Evolutionary conservation across 2,888 invertebrate species (phyloP), one percentile per base, ranked within the genome.

Genomic region (Belgica antarctica): DNA sequence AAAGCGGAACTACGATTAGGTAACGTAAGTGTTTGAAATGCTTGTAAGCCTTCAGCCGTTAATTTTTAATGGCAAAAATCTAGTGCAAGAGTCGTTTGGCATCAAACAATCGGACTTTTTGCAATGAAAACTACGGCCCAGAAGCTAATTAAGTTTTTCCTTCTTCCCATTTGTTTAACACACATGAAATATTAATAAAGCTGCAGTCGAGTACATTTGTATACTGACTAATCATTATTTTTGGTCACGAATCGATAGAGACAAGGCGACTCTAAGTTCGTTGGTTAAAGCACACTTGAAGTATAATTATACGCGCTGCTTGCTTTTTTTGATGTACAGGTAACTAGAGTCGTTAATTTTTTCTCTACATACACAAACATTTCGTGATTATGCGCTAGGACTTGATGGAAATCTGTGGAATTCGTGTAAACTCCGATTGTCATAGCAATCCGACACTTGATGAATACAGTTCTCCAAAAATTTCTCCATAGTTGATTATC

Each of bases 161-260:
- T n/a, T 41, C 34, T 12, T 8, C 5, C 5, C 34, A 31, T n/a
- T 41, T n/a, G 41, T 41, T 41, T 52, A 22, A 22, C 52, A 52
- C 52, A 52, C 52, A 52, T 52, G 52, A 52, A 52, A 52, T 52
- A 52, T 52, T 52, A 52, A 52, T 22, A 52, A 52, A 2, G 12
- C 3, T 5, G 22, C 22, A 2, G 52, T 22, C 41, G 41, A 41
- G 41, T 52, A 52, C 52, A 19, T 4, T 52, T 52, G 15, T 12
- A 4, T 31, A 5, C 52, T 3, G 22, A 4, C 19, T 52, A 52
- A 52, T 52, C 52, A 22, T 52, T 19, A 52, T 52, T 52, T 19
- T 52, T 52, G 19, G 52, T 19, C 52, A 52, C 52, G 52, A 52
- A 52, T 52, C 52, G 52, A 52, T 52, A 22, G n/a, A 22, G 22